Evolutionary conservation across 92 coral and sea anemone species (phyloP).

Genomic region (Heteractis magnifica): DNA sequence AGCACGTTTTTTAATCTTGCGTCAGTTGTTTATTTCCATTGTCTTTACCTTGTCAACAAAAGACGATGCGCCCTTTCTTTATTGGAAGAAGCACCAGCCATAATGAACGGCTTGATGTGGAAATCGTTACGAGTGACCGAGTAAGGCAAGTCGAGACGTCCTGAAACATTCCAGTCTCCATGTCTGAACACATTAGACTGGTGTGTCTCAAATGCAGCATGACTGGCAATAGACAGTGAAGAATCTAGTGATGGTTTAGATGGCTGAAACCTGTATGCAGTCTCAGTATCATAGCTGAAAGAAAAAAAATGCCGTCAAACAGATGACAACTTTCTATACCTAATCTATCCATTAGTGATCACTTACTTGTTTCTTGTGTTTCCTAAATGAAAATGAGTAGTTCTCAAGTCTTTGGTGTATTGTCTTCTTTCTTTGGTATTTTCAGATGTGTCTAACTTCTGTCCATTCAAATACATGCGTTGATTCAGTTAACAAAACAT

Average conservation of each 20-base stretch:
- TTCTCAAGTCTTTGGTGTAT: constrained; percentile 59
- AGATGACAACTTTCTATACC: background rate
- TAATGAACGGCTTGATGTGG: constrained; percentile 58
- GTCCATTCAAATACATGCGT: background rate
- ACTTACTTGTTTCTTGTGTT: constrained; percentile 54
- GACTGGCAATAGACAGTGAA: constrained; percentile 17
- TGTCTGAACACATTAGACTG: constrained; percentile 75
- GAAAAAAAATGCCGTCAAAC: background rate
- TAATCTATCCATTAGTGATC: background rate
- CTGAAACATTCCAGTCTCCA: constrained; percentile 87
- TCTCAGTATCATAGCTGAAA: constrained; percentile 48
- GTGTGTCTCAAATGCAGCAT: constrained; percentile 53
- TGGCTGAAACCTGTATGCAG: constrained; percentile 25
- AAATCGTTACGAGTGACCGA: constrained; percentile 80
- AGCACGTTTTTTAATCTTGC: too few species aligned
- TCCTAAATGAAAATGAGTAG: constrained; percentile 84
- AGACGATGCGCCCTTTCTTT: background rate
- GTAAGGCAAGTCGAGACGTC: constrained; percentile 28
- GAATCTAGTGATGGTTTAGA: constrained; percentile 8
- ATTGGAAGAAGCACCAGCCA: background rate
- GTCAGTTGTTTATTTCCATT: too few species aligned
- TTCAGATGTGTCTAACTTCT: constrained; percentile 49
- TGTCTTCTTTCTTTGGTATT: constrained; percentile 62
- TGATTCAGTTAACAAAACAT: too few species aligned
- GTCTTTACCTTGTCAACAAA: background rate